A percentile compares a stretch with the other conserved stretches of the same genome.
Conservation (phyloP, 2,888 invertebrate species). For the Abrostola triplasia region DNA sequence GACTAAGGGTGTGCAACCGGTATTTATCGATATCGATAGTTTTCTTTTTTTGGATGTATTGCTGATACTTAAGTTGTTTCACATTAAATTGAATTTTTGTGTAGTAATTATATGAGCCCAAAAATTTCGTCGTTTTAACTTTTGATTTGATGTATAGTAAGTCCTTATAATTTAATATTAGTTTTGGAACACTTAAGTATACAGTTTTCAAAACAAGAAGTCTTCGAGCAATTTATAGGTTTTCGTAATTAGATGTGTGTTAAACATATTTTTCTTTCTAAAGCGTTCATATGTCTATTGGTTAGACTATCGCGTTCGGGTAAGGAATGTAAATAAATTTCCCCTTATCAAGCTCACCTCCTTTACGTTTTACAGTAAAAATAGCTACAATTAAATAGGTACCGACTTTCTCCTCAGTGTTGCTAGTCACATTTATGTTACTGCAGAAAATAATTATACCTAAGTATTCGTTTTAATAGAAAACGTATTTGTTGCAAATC, state of each 20-base stretch:
- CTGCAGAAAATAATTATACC: constrained; percentile 13
- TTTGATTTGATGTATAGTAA: too few species aligned
- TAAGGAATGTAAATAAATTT: constrained; percentile 65
- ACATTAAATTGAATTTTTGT: too few species aligned
- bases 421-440: constrained; percentile 7
- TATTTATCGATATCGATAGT: background rate
- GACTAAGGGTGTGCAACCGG: background rate
- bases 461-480: constrained; percentile 13
- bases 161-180: too few species aligned
- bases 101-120: too few species aligned
- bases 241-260: constrained; percentile 15
- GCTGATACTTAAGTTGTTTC: too few species aligned
- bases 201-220: too few species aligned
- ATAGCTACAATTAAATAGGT: constrained; percentile 23
- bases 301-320: constrained; percentile 82
- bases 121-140: too few species aligned
- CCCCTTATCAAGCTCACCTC: constrained; percentile 44
- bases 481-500: constrained; percentile 12
- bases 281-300: constrained; percentile 78
- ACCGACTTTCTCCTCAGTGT: constrained; percentile 29
- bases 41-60: too few species aligned
- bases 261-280: constrained; percentile 46
- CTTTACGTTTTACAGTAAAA: constrained; percentile 27
- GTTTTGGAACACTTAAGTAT: too few species aligned
- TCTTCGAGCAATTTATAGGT: constrained; percentile 13